Base-by-base conservation (phyloP, 1,140 invertebrate genomes). In the Drosophila repletoides region DNA sequence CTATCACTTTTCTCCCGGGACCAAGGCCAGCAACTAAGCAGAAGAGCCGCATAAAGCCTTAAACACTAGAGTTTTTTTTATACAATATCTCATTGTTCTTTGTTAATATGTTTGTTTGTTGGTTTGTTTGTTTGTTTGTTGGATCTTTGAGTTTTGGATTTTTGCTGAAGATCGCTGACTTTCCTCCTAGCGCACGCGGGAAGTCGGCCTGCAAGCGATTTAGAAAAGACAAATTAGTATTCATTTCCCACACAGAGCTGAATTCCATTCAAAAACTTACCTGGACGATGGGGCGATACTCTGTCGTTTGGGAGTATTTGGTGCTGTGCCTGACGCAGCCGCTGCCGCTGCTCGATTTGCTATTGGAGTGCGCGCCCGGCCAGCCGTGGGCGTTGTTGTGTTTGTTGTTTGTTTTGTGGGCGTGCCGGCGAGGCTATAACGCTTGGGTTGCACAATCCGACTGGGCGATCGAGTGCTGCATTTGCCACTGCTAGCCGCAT, bases 391-490 rank as follows among this genome's bases (percentile, higher is more conserved):
- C 26, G 79, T 55, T 4, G 52, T 17, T 17, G 65, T 21, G 22
- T 76, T 41, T 19, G 61, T 1, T 15, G 48, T 17, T 28, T n/a
- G n/a, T 17, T 52, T 3, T 6, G 51, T 55, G 28, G 72, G 60
- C 10, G 80, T 49, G 46, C 59, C 43, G 58, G 73, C 69, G 38
- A 90, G 49, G 31, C 87, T 90, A 28, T 90, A 90, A 5, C 89
- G 88, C 45, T 90, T 90, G 2, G 89, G 89, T 31, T 88, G 87
- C 31, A 88, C 75, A 21, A 90, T 84, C 51, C 87, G 88, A 45
- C 89, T 90, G 43, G 89, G 89, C 19, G 89, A 90, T 41, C 88
- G 80, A 12, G 83, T 89, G 53, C 61, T 60, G 26, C 55, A 34
- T 61, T 87, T 77, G 33, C 51, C 34, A 10, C 63, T 59, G 12